phyloP scores from a whole-genome alignment of 2,113 vertebrate genomes.

The Phyllopteryx taeniolatus region DNA sequence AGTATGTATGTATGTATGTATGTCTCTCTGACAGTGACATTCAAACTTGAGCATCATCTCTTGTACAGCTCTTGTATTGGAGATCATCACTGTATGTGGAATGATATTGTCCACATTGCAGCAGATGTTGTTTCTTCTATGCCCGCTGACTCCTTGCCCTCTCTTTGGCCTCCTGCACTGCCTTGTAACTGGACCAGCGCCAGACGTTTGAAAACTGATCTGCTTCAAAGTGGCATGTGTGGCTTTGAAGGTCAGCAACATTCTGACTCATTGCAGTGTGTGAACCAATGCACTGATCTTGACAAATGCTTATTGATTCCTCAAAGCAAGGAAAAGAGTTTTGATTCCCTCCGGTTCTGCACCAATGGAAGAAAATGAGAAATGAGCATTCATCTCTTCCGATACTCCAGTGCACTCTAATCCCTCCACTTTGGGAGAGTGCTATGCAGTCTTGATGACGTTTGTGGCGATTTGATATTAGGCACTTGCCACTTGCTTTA shows the following conservation, averaged over 20 bases:
- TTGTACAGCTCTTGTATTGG: no score
- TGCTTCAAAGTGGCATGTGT: slow-evolving; percentile 16
- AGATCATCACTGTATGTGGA: background rate
- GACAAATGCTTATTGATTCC: slow-evolving; percentile 7
- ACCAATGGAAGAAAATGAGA: slow-evolving; percentile 4
- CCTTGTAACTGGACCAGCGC: slow-evolving; percentile 5
- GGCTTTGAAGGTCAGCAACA: slow-evolving; percentile 25
- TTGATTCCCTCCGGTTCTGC: background rate
- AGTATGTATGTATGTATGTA: no score
- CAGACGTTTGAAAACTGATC: slow-evolving; percentile 34
- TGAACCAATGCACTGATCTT: slow-evolving; percentile 6
- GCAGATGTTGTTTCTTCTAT: slow-evolving; percentile 49
- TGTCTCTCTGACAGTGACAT: no score
- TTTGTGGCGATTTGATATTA: slow-evolving; percentile 18
- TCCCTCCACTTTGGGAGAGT: slow-evolving; percentile 6
- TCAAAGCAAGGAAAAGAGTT: background rate
- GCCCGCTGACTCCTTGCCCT: slow-evolving; percentile 34
- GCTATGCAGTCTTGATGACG: slow-evolving; percentile 2
- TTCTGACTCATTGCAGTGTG: slow-evolving; percentile 7
- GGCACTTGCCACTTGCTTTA: slow-evolving; percentile 8
- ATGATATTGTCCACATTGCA: slow-evolving; percentile 1
- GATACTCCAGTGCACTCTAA: slow-evolving; percentile 15
- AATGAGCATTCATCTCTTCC: slow-evolving; percentile 12
- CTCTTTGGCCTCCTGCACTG: slow-evolving; percentile 31
- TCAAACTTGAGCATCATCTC: background rate